phyloP scores from a whole-genome alignment of 2,113 vertebrate genomes.

The Petromus typicus region DNA sequence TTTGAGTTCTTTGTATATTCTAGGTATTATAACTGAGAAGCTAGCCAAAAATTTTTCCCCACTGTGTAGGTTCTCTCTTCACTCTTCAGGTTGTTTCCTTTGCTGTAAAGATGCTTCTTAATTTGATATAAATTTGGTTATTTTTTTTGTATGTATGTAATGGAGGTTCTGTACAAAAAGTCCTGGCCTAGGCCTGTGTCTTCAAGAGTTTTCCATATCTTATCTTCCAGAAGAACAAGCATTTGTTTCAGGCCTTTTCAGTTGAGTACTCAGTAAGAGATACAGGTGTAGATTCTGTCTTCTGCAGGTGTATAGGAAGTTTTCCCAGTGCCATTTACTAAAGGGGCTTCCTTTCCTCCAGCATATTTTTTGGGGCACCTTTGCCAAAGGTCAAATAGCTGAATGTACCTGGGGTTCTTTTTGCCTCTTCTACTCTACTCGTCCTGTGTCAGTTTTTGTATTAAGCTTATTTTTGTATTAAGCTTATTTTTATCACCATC shows the following conservation, averaged over 20 bases:
- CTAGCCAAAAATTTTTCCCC: neutral
- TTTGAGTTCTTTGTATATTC: neutral
- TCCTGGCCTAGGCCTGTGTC: neutral
- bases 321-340: too few relatives aligned
- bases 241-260: neutral
- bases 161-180: neutral
- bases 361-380: neutral
- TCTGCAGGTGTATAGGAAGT: too few relatives aligned
- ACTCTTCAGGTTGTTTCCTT: neutral
- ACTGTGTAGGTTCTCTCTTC: neutral
- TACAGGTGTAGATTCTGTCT: neutral
- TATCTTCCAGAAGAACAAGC: neutral
- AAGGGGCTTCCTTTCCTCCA: too few relatives aligned
- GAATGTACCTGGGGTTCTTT: neutral
- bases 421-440: neutral
- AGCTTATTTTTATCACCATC: neutral
- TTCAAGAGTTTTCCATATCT: neutral
- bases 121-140: neutral
- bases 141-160: neutral
- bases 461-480: too few relatives aligned
- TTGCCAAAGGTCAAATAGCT: neutral
- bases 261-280: neutral
- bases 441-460: neutral
- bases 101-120: neutral
- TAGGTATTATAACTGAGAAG: neutral